A percentile compares a stretch with the other conserved stretches of the same genome.
Conservation (phyloP, 2,888 invertebrate genomes). For the Netelia virgata region DNA sequence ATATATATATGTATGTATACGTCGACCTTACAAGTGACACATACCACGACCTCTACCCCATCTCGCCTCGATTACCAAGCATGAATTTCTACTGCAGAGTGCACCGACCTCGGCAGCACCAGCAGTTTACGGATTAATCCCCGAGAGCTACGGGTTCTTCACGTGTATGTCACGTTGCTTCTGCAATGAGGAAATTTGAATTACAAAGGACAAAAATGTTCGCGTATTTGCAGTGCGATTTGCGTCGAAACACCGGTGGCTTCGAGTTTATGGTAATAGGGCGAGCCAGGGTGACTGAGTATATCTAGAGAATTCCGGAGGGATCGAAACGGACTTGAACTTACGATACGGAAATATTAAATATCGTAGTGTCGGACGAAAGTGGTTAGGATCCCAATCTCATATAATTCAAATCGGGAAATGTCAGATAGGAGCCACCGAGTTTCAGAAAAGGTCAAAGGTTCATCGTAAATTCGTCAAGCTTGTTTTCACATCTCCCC, state of each 20-base stretch:
- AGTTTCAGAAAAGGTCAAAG: not conserved
- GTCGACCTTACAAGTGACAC: conserved; percentile 40
- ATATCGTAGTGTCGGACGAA: not conserved
- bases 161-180: conserved; percentile 9
- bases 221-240: not conserved
- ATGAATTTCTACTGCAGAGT: conserved; percentile 25
- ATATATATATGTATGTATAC: too few species aligned
- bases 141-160: not conserved
- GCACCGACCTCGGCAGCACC: conserved; percentile 11
- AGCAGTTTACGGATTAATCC: conserved; percentile 48
- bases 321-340: not conserved
- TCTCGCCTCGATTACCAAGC: conserved; percentile 28
- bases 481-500: conserved; percentile 7
- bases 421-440: not conserved
- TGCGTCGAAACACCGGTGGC: not conserved
- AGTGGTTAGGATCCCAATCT: not conserved
- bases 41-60: conserved; percentile 52
- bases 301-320: not conserved
- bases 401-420: not conserved
- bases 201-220: conserved; percentile 9
- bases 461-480: not conserved
- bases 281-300: not conserved
- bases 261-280: not conserved
- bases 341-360: too few species aligned
- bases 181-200: conserved; percentile 27